Evolutionary conservation across 2,113 vertebrate genomes (phyloP).

Genomic region (Ammodytes marinus): DNA sequence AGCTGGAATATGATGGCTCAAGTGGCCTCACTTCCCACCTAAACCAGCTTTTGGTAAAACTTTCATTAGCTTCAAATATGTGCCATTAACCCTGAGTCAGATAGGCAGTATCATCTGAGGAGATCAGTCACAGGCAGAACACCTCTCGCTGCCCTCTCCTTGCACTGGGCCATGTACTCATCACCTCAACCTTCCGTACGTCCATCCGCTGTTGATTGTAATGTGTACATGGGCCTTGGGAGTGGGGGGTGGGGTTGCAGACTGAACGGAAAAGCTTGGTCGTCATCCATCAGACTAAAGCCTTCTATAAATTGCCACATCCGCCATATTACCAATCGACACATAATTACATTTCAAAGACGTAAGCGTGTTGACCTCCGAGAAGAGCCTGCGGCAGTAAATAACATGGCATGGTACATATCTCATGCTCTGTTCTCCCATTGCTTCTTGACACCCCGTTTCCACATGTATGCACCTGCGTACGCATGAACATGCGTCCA

Average conservation of each 20-base stretch:
- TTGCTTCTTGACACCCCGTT: background rate
- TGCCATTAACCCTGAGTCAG: constrained; percentile 59
- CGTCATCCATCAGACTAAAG: constrained; percentile 65
- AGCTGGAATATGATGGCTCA: background rate
- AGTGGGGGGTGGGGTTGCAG: background rate
- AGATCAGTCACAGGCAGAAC: constrained; percentile 51
- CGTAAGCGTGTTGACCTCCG: constrained; percentile 71
- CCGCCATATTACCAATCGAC: constrained; percentile 64
- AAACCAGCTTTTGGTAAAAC: constrained; percentile 22
- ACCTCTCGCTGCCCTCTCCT: constrained; percentile 65
- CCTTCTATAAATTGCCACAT: constrained; percentile 66
- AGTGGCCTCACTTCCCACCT: constrained; percentile 6
- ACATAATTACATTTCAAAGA: constrained; percentile 83
- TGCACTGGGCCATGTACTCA: constrained; percentile 56
- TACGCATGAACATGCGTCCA: no score
- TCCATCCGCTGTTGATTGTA: constrained; percentile 47
- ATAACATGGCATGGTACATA: constrained; percentile 41
- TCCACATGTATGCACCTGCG: background rate
- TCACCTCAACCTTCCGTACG: constrained; percentile 24
- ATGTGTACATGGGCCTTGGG: constrained; percentile 61
- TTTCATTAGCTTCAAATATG: constrained; percentile 41
- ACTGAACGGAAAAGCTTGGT: constrained; percentile 9
- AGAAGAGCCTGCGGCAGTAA: constrained; percentile 46
- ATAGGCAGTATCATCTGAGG: background rate
- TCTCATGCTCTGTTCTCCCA: background rate